Percentiles rank a stretch among this genome's conserved stretches.
These are phyloP conservation scores for Mustelus asterias DNA, from an alignment of 2,113 vertebrate genomes.

Conservation along the genomic window DNA sequence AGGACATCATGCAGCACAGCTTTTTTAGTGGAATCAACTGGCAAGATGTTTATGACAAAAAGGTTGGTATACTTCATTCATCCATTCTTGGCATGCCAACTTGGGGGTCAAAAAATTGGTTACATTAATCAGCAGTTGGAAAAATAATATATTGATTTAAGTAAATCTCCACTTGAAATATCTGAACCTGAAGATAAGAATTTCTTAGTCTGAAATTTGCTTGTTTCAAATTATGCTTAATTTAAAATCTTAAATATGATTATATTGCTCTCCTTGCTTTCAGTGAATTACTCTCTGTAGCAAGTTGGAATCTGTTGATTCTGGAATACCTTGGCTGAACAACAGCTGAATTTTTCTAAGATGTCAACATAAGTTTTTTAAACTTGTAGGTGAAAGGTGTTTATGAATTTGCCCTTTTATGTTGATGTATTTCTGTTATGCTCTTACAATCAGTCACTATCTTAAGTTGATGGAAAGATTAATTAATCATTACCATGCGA, in stretches of 20 bases:
- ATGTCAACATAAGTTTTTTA: neutral
- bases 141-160: neutral
- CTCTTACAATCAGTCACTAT: neutral
- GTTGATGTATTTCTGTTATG: neutral
- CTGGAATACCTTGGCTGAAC: neutral
- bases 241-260: neutral
- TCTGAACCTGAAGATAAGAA: neutral
- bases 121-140: neutral
- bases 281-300: neutral
- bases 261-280: neutral
- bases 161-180: neutral
- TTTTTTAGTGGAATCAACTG: slow-evolving; percentile 91
- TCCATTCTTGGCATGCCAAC: neutral
- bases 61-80: slow-evolving; percentile 61
- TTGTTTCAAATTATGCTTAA: neutral
- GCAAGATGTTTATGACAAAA: slow-evolving; percentile 97
- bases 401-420: neutral
- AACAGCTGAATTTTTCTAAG: neutral
- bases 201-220: neutral
- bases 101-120: neutral
- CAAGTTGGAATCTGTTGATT: neutral
- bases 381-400: neutral
- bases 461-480: neutral
- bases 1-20: slow-evolving; percentile 95
- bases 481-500: neutral